phyloP scores from a whole-genome alignment of 2,113 vertebrate species.

The Lepisosteus osseus region DNA sequence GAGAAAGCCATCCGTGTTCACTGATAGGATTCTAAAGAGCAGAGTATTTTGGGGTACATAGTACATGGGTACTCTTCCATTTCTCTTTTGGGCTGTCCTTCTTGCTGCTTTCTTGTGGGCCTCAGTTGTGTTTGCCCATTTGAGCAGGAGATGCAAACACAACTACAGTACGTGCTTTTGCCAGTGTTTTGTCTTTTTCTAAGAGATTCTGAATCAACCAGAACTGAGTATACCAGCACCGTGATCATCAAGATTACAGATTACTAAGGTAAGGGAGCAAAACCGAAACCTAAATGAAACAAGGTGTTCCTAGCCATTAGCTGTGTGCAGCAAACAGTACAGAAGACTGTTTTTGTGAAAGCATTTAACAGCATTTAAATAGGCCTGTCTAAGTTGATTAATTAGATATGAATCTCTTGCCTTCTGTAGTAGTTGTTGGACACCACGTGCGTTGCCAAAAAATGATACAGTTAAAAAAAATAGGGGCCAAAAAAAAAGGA shows the following conservation, averaged over 20 bases:
- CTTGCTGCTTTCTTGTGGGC: background rate
- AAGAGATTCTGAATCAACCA: background rate
- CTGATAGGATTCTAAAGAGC: too few relatives aligned
- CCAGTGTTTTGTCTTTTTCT: background rate
- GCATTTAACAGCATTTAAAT: background rate
- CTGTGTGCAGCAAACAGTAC: background rate
- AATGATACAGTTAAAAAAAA: too few relatives aligned
- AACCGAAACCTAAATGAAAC: constrained; percentile 9
- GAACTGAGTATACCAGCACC: background rate
- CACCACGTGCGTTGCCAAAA: background rate
- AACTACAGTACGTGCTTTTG: background rate
- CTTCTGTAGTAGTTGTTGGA: constrained; percentile 2
- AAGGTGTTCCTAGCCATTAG: constrained; percentile 21
- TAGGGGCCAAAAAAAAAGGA: too few relatives aligned
- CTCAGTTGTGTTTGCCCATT: background rate
- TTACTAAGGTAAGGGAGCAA: constrained; percentile 4
- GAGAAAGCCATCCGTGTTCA: too few relatives aligned
- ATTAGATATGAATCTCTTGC: constrained; percentile 10
- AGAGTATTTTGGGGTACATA: too few relatives aligned
- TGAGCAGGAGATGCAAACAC: background rate
- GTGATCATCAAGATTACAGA: constrained; percentile 9
- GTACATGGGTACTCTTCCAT: too few relatives aligned
- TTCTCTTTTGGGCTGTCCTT: background rate
- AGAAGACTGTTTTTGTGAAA: constrained; percentile 1
- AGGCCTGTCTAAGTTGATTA: constrained; percentile 1